These are phyloP conservation scores for Sebastiscus albofasciatus DNA, from an alignment of 2,797 vertebrate species.

Conservation along the genomic window DNA sequence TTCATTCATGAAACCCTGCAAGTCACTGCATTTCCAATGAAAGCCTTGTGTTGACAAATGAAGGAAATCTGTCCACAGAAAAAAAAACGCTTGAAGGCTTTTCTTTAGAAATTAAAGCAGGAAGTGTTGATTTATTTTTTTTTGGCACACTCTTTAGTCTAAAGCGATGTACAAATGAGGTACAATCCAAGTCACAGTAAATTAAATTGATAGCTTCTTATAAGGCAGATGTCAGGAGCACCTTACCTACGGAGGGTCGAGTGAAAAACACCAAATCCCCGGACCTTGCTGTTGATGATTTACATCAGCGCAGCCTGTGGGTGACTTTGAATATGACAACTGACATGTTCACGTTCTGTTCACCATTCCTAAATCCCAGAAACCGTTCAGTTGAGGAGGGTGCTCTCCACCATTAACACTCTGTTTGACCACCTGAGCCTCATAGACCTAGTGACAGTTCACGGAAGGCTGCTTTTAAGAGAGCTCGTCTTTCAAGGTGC, in stretches of 20 bases:
- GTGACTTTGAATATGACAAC: rapidly evolving
- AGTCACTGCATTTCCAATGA: no score
- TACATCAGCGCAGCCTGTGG: no score
- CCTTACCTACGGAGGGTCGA: background rate
- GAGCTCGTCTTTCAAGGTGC: background rate
- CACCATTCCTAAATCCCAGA: background rate
- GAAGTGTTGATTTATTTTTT: no score
- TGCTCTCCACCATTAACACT: background rate
- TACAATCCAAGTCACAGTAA: background rate
- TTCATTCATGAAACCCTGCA: no score
- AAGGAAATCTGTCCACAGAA: no score
- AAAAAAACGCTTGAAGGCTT: no score
- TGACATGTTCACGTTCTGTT: background rate
- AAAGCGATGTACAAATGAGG: background rate
- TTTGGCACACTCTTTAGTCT: background rate
- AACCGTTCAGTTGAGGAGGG: background rate
- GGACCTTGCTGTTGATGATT: no score
- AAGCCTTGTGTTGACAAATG: no score
- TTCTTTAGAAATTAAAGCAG: no score
- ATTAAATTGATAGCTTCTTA: background rate
- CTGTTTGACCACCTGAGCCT: background rate
- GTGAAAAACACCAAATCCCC: background rate
- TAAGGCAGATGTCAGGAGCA: background rate
- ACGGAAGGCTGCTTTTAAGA: background rate
- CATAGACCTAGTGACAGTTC: background rate